Evolutionary conservation across 2,888 invertebrate species (phyloP).

Genomic region (Craniophora ligustri): DNA sequence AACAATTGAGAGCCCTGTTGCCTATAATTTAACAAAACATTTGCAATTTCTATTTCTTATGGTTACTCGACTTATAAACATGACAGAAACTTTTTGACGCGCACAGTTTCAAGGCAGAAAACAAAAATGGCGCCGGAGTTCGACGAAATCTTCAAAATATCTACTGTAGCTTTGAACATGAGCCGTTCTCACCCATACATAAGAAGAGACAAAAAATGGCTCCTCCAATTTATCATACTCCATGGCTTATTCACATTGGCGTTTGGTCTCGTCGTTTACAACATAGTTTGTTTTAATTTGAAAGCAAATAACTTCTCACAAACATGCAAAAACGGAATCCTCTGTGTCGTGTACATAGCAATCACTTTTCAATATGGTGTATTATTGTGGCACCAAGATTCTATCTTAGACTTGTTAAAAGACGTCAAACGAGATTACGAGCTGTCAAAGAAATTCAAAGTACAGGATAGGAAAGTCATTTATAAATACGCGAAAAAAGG

Average conservation of each 20-base stretch:
- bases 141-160: slow-evolving; percentile 43
- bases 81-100: not conserved
- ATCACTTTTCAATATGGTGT: slow-evolving; percentile 37
- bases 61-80: no score
- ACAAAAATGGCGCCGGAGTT: slow-evolving; percentile 50
- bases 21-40: slow-evolving; percentile 13
- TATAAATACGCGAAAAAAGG: slow-evolving; percentile 54
- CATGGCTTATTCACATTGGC: slow-evolving; percentile 21
- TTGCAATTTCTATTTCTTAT: not conserved
- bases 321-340: slow-evolving; percentile 46
- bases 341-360: slow-evolving; percentile 27
- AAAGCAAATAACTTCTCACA: slow-evolving; percentile 40
- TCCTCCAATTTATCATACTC: slow-evolving; percentile 11
- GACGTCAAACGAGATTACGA: slow-evolving; percentile 62
- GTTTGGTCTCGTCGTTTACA: slow-evolving; percentile 33
- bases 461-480: slow-evolving; percentile 54
- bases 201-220: slow-evolving; percentile 47
- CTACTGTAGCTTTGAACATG: slow-evolving; percentile 32
- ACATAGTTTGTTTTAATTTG: slow-evolving; percentile 39
- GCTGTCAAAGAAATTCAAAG: slow-evolving; percentile 27
- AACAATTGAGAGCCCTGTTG: no score
- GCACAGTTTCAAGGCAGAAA: not conserved
- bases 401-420: slow-evolving; percentile 51
- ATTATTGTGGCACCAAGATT: slow-evolving; percentile 51
- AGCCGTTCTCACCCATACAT: slow-evolving; percentile 44